These are phyloP conservation scores for Alethe castanea DNA, from an alignment of 2,113 vertebrate genomes.

Conservation along the genomic window DNA sequence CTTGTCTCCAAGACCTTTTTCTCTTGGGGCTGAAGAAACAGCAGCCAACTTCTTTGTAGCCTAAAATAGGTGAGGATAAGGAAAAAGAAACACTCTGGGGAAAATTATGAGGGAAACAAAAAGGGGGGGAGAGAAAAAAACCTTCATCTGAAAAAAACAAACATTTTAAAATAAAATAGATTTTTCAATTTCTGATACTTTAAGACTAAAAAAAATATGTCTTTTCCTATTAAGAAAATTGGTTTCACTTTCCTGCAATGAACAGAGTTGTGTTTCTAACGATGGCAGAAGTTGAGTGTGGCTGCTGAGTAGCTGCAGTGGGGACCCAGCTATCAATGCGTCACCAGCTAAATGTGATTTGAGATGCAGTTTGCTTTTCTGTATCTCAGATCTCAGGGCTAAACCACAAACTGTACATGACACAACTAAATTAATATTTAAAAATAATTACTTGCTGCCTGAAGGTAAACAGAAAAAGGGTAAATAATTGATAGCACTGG, in stretches of 20 bases:
- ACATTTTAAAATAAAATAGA: not conserved
- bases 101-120: not conserved
- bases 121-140: not conserved
- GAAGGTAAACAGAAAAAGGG: constrained; percentile 82
- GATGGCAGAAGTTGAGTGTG: not conserved
- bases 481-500: constrained; percentile 85
- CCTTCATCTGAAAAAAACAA: not conserved
- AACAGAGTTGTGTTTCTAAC: not conserved
- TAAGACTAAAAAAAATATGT: not conserved
- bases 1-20: not conserved
- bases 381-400: constrained; percentile 56
- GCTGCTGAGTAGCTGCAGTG: constrained; percentile 25
- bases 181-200: not conserved
- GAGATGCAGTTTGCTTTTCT: constrained; percentile 63
- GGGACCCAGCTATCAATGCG: not conserved
- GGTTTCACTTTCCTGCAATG: not conserved
- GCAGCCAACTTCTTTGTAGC: not conserved
- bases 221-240: constrained; percentile 5
- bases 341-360: constrained; percentile 37
- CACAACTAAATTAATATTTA: constrained; percentile 89
- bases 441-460: constrained; percentile 86
- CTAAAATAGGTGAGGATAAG: not conserved
- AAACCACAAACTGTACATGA: constrained; percentile 77
- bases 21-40: not conserved
- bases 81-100: not conserved